phyloP scores from a whole-genome alignment of 2,797 vertebrate genomes.

The Clarias platycephalus region DNA sequence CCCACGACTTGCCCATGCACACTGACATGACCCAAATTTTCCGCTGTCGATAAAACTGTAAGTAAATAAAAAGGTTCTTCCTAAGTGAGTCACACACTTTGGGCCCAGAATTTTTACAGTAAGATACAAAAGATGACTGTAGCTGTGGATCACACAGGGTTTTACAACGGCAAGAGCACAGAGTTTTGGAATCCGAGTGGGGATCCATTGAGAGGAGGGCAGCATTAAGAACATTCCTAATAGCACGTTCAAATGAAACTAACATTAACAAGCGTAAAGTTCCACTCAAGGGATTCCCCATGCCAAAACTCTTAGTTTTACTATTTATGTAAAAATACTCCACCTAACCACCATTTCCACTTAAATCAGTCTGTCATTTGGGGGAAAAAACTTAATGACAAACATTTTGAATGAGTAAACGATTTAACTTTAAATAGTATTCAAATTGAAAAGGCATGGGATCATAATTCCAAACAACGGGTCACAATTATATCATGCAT shows the following conservation, averaged over 20 bases:
- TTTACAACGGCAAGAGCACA: conserved; percentile 43
- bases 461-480: conserved; percentile 21
- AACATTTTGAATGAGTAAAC: conserved; percentile 6
- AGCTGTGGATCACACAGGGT: conserved; percentile 51
- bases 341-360: conserved; percentile 25
- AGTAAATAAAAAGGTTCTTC: conserved; percentile 59
- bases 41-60: conserved; percentile 66
- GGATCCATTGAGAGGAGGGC: conserved; percentile 3
- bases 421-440: conserved; percentile 18
- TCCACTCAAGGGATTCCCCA: conserved; percentile 8
- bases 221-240: conserved; percentile 35
- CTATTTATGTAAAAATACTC: conserved; percentile 11
- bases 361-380: conserved; percentile 21
- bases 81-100: conserved; percentile 60
- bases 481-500: conserved; percentile 15
- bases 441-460: conserved; percentile 29
- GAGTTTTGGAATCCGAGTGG: conserved; percentile 26
- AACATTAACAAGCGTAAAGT: conserved; percentile 26
- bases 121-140: conserved; percentile 49
- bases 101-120: conserved; percentile 46
- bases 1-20: conserved; percentile 31
- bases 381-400: not conserved
- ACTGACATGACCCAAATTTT: conserved; percentile 65
- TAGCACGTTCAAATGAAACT: conserved; percentile 43
- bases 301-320: conserved; percentile 7